Base-by-base conservation (phyloP, 2,113 vertebrate genomes). In the Rhinolophus sinicus region DNA sequence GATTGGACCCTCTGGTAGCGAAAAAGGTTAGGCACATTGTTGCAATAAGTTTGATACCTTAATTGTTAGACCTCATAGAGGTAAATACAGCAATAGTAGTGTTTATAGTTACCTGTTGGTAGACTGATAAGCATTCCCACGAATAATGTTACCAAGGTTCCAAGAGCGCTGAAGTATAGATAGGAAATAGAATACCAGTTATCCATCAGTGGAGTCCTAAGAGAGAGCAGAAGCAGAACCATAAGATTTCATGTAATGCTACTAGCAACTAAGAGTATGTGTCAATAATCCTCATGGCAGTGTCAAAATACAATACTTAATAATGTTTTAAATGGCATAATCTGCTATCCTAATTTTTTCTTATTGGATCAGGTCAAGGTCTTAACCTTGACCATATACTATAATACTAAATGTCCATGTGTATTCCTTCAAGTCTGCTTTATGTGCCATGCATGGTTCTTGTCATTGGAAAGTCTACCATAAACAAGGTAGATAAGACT, bases 151-250 rank as follows among this genome's bases (percentile, higher is more conserved):
- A 94, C 85, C 64, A 99, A 70, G 6, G 99, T 99, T 92, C 99
- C 99, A 88, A 99, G 11, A 8, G 98, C 98, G 70, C 99, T 99
- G 97, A 99, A 99, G 98, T 99, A 99, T n/a, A 99, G 91, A 96
- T 99, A 99, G 15, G 99, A 99, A 35, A 99, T 62, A 11, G 99
- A 99, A 97, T 99, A 99, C 99, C 98, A 99, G 72, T 98, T 96
- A 52, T 99, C 98, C 90, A 98, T 98, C 93, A 99, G 86, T 2
- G 87, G 78, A 62, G 98, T 83, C 95, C 99, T 99, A 97, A 24
- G 77, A 93, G 28, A 84, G 11, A 89, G 75, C 26, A 88, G 58
- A 89, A 64, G 6, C 0, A n/a, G 22, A 73, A 22, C 44, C 44
- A 22, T 80, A 38, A 81, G 52, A 75, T 52, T 73, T 65, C 67